Evolutionary conservation across 2,113 vertebrate species (phyloP).

Genomic region (Octodon degus): DNA sequence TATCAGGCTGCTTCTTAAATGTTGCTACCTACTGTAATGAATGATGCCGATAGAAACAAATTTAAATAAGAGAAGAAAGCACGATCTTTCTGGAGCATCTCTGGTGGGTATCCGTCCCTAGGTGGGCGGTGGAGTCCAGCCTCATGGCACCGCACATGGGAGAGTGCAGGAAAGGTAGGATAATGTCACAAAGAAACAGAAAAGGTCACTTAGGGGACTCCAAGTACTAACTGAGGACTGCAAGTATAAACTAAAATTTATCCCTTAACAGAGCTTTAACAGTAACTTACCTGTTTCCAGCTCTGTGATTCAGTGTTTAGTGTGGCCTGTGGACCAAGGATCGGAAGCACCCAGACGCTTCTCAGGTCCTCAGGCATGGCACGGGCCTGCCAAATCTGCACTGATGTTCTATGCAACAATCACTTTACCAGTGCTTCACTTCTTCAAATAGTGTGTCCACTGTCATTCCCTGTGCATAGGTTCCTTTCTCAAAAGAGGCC

Average conservation of each 20-base stretch:
- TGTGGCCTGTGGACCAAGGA: background rate
- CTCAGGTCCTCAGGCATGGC: background rate
- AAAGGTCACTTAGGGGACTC: background rate
- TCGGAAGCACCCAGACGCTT: background rate
- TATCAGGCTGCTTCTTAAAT: background rate
- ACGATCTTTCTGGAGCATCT: background rate
- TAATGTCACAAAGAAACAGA: background rate
- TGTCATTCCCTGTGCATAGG: background rate
- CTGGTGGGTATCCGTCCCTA: background rate
- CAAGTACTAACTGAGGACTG: background rate
- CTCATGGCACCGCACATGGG: accelerated
- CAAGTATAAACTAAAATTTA: background rate
- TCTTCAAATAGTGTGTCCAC: background rate
- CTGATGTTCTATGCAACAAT: background rate
- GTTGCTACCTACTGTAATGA: background rate
- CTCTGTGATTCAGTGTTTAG: constrained; percentile 8
- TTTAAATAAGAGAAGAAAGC: background rate
- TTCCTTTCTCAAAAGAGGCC: background rate
- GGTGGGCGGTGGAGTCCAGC: accelerated
- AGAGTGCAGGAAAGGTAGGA: accelerated
- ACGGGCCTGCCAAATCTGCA: background rate
- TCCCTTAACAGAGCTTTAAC: background rate
- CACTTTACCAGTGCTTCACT: background rate
- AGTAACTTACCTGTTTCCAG: background rate
- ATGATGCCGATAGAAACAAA: background rate